Evolutionary conservation across 2,888 invertebrate genomes (phyloP).

Genomic region (Argynnis bischoffii): DNA sequence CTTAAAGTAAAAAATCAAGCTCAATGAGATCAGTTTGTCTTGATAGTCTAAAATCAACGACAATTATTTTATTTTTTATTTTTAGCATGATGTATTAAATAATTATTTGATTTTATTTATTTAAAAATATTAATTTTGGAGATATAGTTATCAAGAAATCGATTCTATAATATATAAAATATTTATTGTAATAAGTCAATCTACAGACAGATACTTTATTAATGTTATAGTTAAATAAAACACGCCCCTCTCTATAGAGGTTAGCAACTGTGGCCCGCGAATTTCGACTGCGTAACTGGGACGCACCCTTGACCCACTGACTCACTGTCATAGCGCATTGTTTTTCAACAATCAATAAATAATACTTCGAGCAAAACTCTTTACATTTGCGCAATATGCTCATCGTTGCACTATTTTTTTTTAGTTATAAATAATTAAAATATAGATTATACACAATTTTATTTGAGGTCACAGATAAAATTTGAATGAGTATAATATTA

Average conservation of each 20-base stretch:
- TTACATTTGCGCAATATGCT: constrained; percentile 69
- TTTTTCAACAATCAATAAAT: constrained; percentile 82
- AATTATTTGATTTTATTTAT: no score
- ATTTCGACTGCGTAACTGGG: constrained; percentile 79
- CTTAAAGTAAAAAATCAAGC: constrained; percentile 29
- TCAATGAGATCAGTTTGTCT: constrained; percentile 18
- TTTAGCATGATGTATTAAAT: no score
- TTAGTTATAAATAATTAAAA: neutral
- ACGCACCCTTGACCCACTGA: constrained; percentile 79
- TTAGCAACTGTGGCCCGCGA: constrained; percentile 76
- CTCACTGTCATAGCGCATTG: constrained; percentile 79
- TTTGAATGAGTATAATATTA: no score
- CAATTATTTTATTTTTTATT: no score
- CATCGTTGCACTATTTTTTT: constrained; percentile 59
- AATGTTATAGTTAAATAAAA: constrained; percentile 29
- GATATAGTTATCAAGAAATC: no score
- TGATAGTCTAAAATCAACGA: no score
- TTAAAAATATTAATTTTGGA: no score
- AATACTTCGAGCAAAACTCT: constrained; percentile 73
- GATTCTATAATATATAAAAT: neutral
- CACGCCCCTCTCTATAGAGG: constrained; percentile 66
- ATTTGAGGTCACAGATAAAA: no score
- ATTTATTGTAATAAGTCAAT: neutral
- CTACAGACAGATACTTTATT: constrained; percentile 9
- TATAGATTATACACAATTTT: no score